A percentile compares a stretch with the other conserved stretches of the same genome.
phyloP scores from a whole-genome alignment of 2,888 invertebrate genomes.

The Scaptomyza cyrtandrae region DNA sequence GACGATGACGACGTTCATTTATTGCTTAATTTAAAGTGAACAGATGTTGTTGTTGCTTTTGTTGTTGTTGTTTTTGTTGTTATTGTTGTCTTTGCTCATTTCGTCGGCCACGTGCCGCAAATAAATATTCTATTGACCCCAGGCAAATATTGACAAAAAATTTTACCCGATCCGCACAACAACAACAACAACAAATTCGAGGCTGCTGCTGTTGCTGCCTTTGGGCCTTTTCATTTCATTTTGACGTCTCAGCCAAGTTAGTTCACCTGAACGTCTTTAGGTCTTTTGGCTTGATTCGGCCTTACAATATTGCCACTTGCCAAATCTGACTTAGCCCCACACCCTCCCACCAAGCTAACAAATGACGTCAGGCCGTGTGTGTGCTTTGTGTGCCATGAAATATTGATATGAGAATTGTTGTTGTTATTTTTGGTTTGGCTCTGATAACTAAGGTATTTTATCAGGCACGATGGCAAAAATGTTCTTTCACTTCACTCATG shows the following conservation, averaged over 20 bases:
- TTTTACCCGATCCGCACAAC: slow-evolving; percentile 56
- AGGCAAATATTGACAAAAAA: slow-evolving; percentile 66
- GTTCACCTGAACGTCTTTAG: slow-evolving; percentile 6
- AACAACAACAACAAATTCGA: slow-evolving; percentile 2
- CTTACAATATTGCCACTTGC: slow-evolving; percentile 3
- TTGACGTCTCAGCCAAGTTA: not conserved
- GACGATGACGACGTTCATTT: slow-evolving; percentile 44
- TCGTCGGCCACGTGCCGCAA: slow-evolving; percentile 64
- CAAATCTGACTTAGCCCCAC: slow-evolving; percentile 53
- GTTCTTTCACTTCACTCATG: slow-evolving; percentile 23
- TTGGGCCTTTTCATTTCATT: slow-evolving; percentile 25
- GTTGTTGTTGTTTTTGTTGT: slow-evolving; percentile 26
- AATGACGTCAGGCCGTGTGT: slow-evolving; percentile 49
- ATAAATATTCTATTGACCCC: slow-evolving; percentile 76
- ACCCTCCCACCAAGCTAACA: slow-evolving; percentile 29
- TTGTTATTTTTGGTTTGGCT: slow-evolving; percentile 4
- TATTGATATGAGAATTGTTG: slow-evolving; percentile 47
- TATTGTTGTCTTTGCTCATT: too few relatives aligned
- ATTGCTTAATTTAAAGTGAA: slow-evolving; percentile 59
- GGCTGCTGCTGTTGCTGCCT: slow-evolving; percentile 25
- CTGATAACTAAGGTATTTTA: slow-evolving; percentile 74
- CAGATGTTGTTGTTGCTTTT: slow-evolving; percentile 4
- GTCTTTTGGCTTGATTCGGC: slow-evolving; percentile 11
- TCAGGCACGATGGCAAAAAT: slow-evolving; percentile 50
- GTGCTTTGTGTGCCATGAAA: slow-evolving; percentile 3